Conservation (phyloP, 30 jellyfish, hydroid and myxozoan species). For the Turritopsis dohrnii region DNA sequence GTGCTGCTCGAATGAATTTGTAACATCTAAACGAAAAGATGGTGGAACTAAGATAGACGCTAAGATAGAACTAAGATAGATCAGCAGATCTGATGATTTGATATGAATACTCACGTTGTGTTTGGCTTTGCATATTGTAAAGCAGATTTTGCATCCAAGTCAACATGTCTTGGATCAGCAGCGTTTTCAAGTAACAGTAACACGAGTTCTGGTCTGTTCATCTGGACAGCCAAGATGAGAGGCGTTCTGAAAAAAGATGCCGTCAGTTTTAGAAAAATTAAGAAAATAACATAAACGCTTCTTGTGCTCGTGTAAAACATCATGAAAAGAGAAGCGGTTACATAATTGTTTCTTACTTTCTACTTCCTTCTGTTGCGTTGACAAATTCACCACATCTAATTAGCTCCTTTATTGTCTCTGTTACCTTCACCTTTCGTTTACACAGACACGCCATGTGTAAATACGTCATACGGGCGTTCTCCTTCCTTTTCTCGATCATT, state of each 20-base stretch:
- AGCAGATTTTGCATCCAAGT: neutral
- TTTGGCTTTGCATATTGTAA: conserved; percentile 6
- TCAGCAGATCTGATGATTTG: neutral
- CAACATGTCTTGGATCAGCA: conserved; percentile 7
- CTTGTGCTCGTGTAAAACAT: neutral
- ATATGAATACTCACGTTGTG: neutral
- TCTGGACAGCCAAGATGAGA: neutral
- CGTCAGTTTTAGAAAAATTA: neutral
- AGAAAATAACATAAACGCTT: neutral
- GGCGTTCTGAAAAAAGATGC: neutral
- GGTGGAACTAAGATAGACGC: neutral
- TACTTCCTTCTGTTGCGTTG: conserved; percentile 5
- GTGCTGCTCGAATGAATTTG: neutral
- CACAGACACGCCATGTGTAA: neutral
- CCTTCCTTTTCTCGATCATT: neutral
- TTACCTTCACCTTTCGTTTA: neutral
- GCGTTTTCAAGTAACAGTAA: neutral
- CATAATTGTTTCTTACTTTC: neutral
- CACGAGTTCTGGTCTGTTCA: neutral
- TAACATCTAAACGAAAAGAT: neutral
- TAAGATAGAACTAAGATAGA: neutral
- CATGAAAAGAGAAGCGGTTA: neutral
- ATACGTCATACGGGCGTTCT: conserved; percentile 5
- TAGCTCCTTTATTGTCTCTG: neutral
- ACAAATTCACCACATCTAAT: neutral